Percentiles rank a stretch among this genome's conserved stretches.
phyloP scores from a whole-genome alignment of 2,113 vertebrate species.

The Tragelaphus buxtoni region DNA sequence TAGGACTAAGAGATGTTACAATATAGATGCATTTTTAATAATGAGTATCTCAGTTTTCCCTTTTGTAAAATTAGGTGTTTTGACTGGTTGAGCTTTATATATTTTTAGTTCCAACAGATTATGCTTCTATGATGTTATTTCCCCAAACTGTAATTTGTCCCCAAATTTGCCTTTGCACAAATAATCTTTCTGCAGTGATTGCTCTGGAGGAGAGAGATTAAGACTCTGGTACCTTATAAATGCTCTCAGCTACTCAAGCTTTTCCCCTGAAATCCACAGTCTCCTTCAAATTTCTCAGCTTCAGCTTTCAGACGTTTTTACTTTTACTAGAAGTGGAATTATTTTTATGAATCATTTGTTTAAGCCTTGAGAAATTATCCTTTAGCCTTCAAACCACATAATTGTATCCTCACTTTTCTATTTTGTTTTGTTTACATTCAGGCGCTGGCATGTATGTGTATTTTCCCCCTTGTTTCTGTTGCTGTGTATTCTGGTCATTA shows the following conservation, averaged over 20 bases:
- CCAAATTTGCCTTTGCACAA: neutral
- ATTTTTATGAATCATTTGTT: neutral
- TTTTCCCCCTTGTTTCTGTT: slow-evolving; percentile 13
- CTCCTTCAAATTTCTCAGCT: neutral
- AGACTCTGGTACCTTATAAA: neutral
- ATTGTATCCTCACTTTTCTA: neutral
- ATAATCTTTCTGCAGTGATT: neutral
- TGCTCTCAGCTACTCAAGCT: neutral
- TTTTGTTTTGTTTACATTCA: slow-evolving; percentile 31
- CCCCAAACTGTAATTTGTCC: neutral
- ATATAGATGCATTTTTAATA: neutral
- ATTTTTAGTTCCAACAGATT: neutral
- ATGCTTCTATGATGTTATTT: neutral
- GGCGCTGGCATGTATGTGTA: neutral
- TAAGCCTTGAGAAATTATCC: neutral
- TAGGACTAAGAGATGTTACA: neutral
- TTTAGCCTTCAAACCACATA: neutral
- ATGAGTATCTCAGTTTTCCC: neutral
- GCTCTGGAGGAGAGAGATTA: rapidly evolving
- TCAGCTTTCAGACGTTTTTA: neutral
- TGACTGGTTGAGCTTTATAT: neutral
- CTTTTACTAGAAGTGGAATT: neutral
- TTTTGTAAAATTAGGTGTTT: neutral
- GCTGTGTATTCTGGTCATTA: slow-evolving; percentile 50
- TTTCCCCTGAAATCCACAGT: neutral